Evolutionary conservation across 2,113 vertebrate species (phyloP), one percentile per base, ranked within the genome.

Genomic region (Notarius lentiginosus): DNA sequence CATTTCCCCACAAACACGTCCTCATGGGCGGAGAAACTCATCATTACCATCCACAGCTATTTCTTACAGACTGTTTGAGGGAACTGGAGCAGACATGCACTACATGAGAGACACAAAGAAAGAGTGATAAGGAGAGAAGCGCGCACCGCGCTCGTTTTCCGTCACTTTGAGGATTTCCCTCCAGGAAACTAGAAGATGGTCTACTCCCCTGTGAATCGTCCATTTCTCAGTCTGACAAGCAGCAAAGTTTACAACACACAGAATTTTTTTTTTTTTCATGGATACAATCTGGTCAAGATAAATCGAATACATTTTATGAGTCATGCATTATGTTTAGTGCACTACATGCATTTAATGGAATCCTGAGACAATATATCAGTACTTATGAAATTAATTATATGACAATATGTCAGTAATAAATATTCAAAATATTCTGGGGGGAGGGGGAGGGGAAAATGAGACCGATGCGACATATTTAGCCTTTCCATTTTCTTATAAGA

Each of bases 161-260:
- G 86, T 87, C 85, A 89, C 79, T 89, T 93, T 96, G 92, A 96
- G 96, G 96, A 97, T 96, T 96, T 97, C 95, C 95, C 94, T 94
- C 92, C 96, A 96, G 96, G 96, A 96, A 97, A 95, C 93, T 95
- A 95, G 93, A 95, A 96, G 95, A 95, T 94, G 95, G 95, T 95
- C 92, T 94, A 95, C 93, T 91, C 92, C 95, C 92, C 15, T 56
- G 66, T 86, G 80, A 83, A 86, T 83, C 84, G 63, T 91, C 93
- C 88, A 88, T 89, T 92, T 88, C 93, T 90, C 91, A 93, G 90
- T 91, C 91, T 92, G 91, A 82, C 75, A 77, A 30, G 27, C 58
- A 83, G 30, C 61, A 70, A 66, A 87, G 73, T 66, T 22, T 30
- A 79, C 76, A 56, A 83, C 94, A 68, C 70, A 58, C 53, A 55